Percentiles rank a stretch among this genome's conserved stretches.
Conservation (phyloP, 30 jellyfish, hydroid and myxozoan species). For the Chrysaora quinquecirrha region DNA sequence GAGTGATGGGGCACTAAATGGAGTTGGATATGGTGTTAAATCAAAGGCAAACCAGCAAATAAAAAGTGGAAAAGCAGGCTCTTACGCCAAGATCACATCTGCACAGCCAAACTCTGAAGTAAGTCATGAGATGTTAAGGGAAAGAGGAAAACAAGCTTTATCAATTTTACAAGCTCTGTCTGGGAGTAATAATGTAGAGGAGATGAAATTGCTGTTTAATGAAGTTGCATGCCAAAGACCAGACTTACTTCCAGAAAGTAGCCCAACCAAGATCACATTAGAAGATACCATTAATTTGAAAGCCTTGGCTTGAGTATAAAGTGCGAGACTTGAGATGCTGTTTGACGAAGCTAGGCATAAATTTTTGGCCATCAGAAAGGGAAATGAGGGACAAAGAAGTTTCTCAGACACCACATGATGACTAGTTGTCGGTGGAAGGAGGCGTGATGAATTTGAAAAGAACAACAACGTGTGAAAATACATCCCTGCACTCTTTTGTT, state of each 20-base stretch:
- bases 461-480: no score
- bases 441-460: no score
- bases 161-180: neutral
- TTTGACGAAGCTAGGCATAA: neutral
- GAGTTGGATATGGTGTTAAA: neutral
- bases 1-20: neutral
- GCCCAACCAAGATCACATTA: no score
- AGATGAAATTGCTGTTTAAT: neutral
- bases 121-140: neutral
- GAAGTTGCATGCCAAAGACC: neutral
- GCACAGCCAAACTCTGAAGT: neutral
- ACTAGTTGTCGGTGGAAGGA: neutral
- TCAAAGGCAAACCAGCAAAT: neutral
- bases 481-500: neutral
- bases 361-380: no score
- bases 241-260: neutral
- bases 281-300: no score
- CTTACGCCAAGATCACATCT: neutral
- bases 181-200: neutral
- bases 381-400: no score
- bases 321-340: constrained; percentile 12
- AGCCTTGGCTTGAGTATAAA: neutral
- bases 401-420: neutral
- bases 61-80: constrained; percentile 10
- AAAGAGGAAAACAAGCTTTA: neutral